Evolutionary conservation across 2,888 invertebrate species (phyloP).

Genomic region (Teinopalpus imperialis): DNA sequence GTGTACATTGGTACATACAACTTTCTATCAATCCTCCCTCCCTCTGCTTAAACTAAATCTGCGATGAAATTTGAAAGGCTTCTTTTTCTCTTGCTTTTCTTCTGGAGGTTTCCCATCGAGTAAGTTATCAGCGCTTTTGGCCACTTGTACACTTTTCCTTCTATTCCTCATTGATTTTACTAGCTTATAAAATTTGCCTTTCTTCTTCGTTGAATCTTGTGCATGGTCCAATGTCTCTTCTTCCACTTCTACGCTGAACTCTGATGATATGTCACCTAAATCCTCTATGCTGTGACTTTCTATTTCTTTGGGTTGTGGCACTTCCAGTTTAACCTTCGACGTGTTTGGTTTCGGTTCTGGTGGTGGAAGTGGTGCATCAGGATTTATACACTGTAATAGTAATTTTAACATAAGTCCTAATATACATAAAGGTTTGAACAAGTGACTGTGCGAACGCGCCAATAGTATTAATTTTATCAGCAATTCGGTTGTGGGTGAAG

Average conservation of each 20-base stretch:
- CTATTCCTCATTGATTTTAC: slow-evolving; percentile 77
- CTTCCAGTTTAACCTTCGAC: slow-evolving; percentile 59
- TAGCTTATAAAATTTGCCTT: slow-evolving; percentile 70
- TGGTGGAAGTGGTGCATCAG: slow-evolving; percentile 62
- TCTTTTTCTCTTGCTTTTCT: slow-evolving; percentile 66
- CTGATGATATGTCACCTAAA: slow-evolving; percentile 74
- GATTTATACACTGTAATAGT: slow-evolving; percentile 65
- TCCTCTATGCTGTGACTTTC: slow-evolving; percentile 74
- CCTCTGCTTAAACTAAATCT: slow-evolving; percentile 72
- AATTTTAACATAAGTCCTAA: no score
- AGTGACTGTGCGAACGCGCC: no score
- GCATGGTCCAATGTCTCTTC: slow-evolving; percentile 55
- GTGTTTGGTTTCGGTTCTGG: slow-evolving; percentile 63
- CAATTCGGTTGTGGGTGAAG: no score
- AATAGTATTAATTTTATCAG: no score
- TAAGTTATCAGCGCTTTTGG: slow-evolving; percentile 71
- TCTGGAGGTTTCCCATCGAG: slow-evolving; percentile 56
- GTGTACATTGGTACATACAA: not conserved
- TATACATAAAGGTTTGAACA: no score
- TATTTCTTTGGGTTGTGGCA: slow-evolving; percentile 54
- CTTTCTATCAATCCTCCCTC: slow-evolving; percentile 60
- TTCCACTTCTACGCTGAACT: slow-evolving; percentile 75
- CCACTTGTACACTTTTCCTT: slow-evolving; percentile 74
- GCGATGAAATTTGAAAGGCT: slow-evolving; percentile 71
- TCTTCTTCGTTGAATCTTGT: slow-evolving; percentile 62